phyloP scores from a whole-genome alignment of 2,888 invertebrate genomes.

The Volucella bombylans region DNA sequence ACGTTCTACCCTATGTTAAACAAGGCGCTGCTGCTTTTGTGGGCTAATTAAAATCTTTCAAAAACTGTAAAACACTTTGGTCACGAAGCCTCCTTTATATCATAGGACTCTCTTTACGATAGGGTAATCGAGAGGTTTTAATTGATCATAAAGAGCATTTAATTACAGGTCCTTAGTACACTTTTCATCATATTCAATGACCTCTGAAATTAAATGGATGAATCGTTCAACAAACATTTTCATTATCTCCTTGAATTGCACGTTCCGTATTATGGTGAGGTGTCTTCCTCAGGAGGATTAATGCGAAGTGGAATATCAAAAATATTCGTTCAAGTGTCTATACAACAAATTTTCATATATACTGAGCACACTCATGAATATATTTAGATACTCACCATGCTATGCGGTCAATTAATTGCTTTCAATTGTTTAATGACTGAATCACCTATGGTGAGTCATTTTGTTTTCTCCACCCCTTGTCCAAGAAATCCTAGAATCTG shows the following conservation, averaged over 20 bases:
- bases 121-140: slow-evolving; percentile 6
- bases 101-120: background rate
- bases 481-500: slow-evolving; percentile 16
- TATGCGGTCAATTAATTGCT: slow-evolving; percentile 36
- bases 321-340: background rate
- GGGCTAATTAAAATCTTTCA: too few species aligned
- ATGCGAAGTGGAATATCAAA: slow-evolving; percentile 11
- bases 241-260: slow-evolving; percentile 19
- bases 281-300: background rate
- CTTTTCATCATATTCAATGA: slow-evolving; percentile 1
- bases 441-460: slow-evolving; percentile 33
- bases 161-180: background rate
- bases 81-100: background rate
- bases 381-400: background rate
- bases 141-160: slow-evolving; percentile 7
- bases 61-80: background rate
- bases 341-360: background rate
- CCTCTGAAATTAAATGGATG: slow-evolving; percentile 3
- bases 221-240: slow-evolving; percentile 1
- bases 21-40: too few species aligned
- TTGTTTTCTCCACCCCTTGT: background rate
- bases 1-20: too few species aligned
- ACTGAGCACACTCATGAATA: too few species aligned
- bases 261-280: background rate
- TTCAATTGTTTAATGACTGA: slow-evolving; percentile 34